Evolutionary conservation across 2,113 vertebrate species (phyloP).

Genomic region (Motacilla alba): DNA sequence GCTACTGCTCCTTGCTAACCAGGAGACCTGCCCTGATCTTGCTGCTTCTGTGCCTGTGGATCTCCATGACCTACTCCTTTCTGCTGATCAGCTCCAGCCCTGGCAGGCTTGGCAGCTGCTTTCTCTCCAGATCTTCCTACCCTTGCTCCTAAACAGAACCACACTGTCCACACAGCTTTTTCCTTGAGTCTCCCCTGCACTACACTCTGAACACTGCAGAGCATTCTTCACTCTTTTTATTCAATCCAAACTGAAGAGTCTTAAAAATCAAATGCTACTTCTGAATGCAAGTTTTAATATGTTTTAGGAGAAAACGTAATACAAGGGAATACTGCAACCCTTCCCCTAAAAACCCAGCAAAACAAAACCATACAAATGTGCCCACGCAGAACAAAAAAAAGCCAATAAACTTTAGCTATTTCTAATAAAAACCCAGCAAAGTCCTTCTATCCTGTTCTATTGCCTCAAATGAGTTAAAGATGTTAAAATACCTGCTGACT

Average conservation of each 20-base stretch:
- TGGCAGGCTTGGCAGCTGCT: background rate
- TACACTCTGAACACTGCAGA: background rate
- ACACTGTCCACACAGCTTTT: background rate
- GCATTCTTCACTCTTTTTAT: background rate
- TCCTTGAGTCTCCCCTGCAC: background rate
- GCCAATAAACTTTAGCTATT: background rate
- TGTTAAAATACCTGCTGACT: background rate
- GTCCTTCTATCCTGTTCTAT: background rate
- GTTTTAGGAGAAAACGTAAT: background rate
- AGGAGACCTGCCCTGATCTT: background rate
- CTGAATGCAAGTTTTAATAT: background rate
- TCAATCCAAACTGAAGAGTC: background rate
- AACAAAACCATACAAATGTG: rapidly evolving
- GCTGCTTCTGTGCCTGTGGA: background rate
- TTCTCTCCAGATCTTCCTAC: background rate
- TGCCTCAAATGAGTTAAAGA: background rate
- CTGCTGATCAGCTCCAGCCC: background rate
- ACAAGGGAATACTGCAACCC: background rate
- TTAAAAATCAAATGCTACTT: background rate
- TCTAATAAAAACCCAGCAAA: background rate
- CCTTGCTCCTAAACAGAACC: rapidly evolving
- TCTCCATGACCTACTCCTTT: background rate
- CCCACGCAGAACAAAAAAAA: background rate
- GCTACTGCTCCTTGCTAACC: background rate
- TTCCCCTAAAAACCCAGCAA: background rate